Evolutionary conservation across 2,797 vertebrate species (phyloP).

Genomic region (Gouania willdenowi): DNA sequence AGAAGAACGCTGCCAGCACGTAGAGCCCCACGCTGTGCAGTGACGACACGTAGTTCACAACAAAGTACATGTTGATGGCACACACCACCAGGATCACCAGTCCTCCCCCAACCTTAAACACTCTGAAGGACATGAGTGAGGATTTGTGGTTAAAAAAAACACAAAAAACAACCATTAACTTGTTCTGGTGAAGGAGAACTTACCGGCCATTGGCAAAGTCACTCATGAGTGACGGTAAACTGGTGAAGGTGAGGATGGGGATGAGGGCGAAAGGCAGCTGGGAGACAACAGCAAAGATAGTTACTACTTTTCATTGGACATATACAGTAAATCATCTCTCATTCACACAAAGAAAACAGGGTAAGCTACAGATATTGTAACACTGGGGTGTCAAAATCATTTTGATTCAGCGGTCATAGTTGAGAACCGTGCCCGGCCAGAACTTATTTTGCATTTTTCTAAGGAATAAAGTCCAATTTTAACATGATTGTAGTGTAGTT

Average conservation of each 20-base stretch:
- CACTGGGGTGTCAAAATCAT: too few species aligned
- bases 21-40: conserved; percentile 78
- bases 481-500: too few species aligned
- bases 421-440: too few species aligned
- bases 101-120: conserved; percentile 79
- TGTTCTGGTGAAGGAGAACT: conserved; percentile 58
- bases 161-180: too few species aligned
- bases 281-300: not conserved
- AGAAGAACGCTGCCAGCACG: conserved; percentile 73
- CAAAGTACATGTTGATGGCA: conserved; percentile 88
- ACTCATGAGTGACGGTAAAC: conserved; percentile 82
- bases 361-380: too few species aligned
- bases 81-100: conserved; percentile 80
- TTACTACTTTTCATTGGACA: too few species aligned
- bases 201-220: conserved; percentile 89
- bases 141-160: accelerated
- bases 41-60: conserved; percentile 78
- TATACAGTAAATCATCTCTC: too few species aligned
- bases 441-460: too few species aligned
- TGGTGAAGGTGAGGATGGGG: conserved; percentile 89
- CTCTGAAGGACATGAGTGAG: conserved; percentile 60
- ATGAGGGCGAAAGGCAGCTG: conserved; percentile 92
- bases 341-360: too few species aligned
- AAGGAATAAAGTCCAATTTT: too few species aligned
- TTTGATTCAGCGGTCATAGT: too few species aligned